A percentile compares a stretch with the other conserved stretches of the same genome.
phyloP scores from a whole-genome alignment of 2,888 invertebrate genomes.

The Drosophila leonis region DNA sequence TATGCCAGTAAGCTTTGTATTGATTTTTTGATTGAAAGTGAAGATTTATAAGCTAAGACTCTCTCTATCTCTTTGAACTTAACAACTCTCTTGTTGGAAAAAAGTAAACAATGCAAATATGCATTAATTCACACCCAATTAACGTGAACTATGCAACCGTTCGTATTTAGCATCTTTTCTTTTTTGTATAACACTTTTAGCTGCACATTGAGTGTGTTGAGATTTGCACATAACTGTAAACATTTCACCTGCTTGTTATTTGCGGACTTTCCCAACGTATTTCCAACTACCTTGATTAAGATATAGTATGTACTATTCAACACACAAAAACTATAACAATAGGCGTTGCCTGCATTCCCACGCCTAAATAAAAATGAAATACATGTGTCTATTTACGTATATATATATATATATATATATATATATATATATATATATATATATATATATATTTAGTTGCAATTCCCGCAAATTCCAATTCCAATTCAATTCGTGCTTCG shows the following conservation, averaged over 20 bases:
- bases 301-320: constrained; percentile 26
- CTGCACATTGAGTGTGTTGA: constrained; percentile 49
- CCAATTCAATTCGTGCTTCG: constrained; percentile 70
- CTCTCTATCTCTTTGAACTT: neutral
- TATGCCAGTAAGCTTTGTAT: neutral
- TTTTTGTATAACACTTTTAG: constrained; percentile 30
- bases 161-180: constrained; percentile 7
- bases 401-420: constrained; percentile 15
- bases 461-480: constrained; percentile 69
- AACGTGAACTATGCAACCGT: constrained; percentile 18
- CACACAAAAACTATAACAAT: constrained; percentile 46
- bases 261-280: constrained; percentile 63
- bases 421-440: constrained; percentile 7
- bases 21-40: neutral
- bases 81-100: neutral
- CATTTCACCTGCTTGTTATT: constrained; percentile 57
- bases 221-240: constrained; percentile 27
- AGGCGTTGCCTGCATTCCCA: constrained; percentile 57
- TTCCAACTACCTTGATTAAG: constrained; percentile 54
- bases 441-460: constrained; percentile 7
- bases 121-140: constrained; percentile 42
- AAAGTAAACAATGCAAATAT: constrained; percentile 30
- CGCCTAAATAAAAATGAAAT: constrained; percentile 51
- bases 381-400: neutral
- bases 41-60: neutral